These are phyloP conservation scores for Heliopora coerulea DNA, from an alignment of 92 coral and sea anemone genomes.

Conservation along the genomic window DNA sequence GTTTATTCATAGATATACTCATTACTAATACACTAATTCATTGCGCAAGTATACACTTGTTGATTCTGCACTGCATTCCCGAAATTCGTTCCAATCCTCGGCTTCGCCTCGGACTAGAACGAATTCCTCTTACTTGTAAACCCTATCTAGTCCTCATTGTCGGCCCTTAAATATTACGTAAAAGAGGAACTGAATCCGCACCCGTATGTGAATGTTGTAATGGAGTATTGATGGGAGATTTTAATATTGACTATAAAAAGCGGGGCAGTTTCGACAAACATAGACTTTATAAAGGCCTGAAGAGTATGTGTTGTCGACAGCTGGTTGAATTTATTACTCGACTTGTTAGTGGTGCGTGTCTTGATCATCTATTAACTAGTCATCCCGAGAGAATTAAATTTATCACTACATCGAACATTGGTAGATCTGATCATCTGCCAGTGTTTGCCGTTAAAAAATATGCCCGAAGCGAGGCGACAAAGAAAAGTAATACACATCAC, in stretches of 20 bases:
- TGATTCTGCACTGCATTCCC: too few species aligned
- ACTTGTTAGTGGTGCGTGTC: conserved; percentile 10
- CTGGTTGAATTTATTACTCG: conserved; percentile 19
- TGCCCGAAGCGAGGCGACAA: not conserved
- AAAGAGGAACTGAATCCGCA: too few species aligned
- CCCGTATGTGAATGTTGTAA: too few species aligned
- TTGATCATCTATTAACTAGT: too few species aligned
- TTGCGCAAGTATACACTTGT: too few species aligned
- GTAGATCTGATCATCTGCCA: conserved; percentile 2
- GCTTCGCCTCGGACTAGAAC: too few species aligned
- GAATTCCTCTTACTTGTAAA: too few species aligned
- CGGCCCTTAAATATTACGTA: too few species aligned
- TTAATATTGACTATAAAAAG: not conserved
- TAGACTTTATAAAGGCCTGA: not conserved
- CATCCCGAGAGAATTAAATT: not conserved
- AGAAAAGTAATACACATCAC: not conserved
- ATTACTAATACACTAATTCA: too few species aligned
- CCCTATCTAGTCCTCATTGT: too few species aligned
- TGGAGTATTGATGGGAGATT: not conserved
- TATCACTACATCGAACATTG: not conserved
- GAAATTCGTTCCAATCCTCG: too few species aligned
- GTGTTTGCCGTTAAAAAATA: not conserved
- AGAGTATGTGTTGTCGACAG: conserved; percentile 27
- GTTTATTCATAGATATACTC: too few species aligned
- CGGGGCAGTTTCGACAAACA: not conserved